Evolutionary conservation across 2,888 invertebrate genomes (phyloP).

Genomic region (Scaptomyza tumidula): DNA sequence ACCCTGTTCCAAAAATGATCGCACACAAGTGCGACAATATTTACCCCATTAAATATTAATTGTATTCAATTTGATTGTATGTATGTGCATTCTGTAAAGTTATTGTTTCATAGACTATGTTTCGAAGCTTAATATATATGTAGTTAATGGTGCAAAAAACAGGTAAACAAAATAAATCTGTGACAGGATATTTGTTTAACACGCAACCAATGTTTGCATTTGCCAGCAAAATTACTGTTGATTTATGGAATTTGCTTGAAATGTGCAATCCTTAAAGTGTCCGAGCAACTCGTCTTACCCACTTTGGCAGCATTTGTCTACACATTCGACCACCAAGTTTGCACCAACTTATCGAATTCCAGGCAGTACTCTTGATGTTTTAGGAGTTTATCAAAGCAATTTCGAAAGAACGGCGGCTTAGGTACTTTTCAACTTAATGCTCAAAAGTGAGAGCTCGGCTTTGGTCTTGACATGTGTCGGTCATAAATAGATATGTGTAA

Average conservation of each 20-base stretch:
- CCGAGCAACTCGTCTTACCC: neutral
- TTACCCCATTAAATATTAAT: too few relatives aligned
- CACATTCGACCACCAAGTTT: neutral
- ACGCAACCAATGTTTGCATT: neutral
- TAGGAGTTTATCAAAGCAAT: neutral
- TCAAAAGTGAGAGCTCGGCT: neutral
- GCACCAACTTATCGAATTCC: neutral
- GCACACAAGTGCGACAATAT: neutral
- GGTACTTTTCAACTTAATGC: too few relatives aligned
- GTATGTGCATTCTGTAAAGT: too few relatives aligned
- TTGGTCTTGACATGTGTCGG: neutral
- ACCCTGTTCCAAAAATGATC: neutral
- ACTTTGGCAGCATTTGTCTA: neutral
- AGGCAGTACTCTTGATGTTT: neutral
- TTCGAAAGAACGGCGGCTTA: neutral
- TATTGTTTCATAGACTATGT: too few relatives aligned
- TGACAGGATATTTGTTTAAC: neutral
- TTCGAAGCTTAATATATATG: too few relatives aligned
- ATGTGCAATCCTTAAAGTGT: neutral
- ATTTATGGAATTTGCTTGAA: slow-evolving; percentile 1
- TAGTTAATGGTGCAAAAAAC: too few relatives aligned
- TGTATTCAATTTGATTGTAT: too few relatives aligned
- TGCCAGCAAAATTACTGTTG: neutral
- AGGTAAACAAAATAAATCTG: neutral
- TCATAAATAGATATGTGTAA: neutral